Percentiles rank a stretch among this genome's conserved stretches.
phyloP scores from a whole-genome alignment of 2,113 vertebrate genomes.

The Dipodomys stephensi region DNA sequence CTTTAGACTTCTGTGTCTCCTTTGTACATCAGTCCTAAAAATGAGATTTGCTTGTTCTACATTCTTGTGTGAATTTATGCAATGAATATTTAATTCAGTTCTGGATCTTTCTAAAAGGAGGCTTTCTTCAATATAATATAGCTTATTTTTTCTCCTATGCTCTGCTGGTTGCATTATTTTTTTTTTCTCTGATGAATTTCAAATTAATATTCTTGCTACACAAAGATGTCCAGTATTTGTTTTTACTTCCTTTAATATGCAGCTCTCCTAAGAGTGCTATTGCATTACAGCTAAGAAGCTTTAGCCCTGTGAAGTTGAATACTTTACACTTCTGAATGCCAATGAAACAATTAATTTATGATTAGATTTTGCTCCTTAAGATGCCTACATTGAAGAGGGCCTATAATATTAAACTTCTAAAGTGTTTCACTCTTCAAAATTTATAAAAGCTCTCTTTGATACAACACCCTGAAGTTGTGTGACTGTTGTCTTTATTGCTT shows the following conservation, averaged over 20 bases:
- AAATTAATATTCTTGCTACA: conserved; percentile 67
- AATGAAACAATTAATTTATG: conserved; percentile 63
- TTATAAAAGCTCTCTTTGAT: conserved; percentile 62
- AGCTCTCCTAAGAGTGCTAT: conserved; percentile 47
- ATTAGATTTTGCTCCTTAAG: conserved; percentile 73
- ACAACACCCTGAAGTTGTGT: not conserved
- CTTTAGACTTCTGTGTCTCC: conserved; percentile 74
- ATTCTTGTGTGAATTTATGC: conserved; percentile 78
- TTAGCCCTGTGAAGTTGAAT: conserved; percentile 63
- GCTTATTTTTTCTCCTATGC: conserved; percentile 69
- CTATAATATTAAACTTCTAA: conserved; percentile 35
- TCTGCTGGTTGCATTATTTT: conserved; percentile 42
- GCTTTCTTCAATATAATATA: conserved; percentile 65
- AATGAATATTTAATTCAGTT: conserved; percentile 76
- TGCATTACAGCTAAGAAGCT: conserved; percentile 68
- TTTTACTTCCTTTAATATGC: conserved; percentile 65
- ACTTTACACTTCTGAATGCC: conserved; percentile 71
- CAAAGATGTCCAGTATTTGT: conserved; percentile 59
- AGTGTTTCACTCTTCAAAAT: conserved; percentile 20
- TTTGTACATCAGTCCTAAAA: conserved; percentile 79
- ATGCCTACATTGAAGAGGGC: not conserved
- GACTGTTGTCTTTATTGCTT: conserved; percentile 54
- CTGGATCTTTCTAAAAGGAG: conserved; percentile 59
- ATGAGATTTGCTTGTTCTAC: conserved; percentile 74
- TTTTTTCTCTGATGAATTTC: conserved; percentile 35